These are phyloP conservation scores for Cactoblastis cactorum DNA, from an alignment of 2,888 invertebrate species.

Conservation along the genomic window DNA sequence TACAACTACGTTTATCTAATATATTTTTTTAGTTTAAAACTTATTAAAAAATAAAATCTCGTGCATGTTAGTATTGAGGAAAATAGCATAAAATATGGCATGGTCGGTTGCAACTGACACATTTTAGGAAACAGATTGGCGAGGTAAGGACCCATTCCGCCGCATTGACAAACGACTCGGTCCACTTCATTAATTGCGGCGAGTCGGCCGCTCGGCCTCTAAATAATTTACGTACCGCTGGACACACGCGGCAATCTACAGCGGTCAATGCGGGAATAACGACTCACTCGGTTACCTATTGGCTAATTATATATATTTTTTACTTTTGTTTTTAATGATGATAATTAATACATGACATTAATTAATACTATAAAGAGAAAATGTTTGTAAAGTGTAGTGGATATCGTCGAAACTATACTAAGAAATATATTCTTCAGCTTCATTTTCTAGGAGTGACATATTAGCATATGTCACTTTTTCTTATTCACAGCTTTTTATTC, in stretches of 20 bases:
- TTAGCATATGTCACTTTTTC: no score
- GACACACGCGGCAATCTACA: slow-evolving; percentile 50
- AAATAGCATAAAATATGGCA: slow-evolving; percentile 11
- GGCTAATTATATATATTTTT: no score
- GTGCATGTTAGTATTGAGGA: neutral
- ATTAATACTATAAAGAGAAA: no score
- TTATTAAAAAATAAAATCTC: no score
- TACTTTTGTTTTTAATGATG: neutral
- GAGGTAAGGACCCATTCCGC: slow-evolving; percentile 49
- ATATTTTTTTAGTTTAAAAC: no score
- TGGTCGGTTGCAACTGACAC: slow-evolving; percentile 44
- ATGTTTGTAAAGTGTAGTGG: no score
- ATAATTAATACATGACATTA: no score
- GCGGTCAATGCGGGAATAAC: slow-evolving; percentile 49
- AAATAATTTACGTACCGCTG: slow-evolving; percentile 71
- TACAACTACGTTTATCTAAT: no score
- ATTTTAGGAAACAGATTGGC: slow-evolving; percentile 53
- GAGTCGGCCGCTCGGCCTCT: slow-evolving; percentile 63
- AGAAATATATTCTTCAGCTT: no score
- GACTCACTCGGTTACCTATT: slow-evolving; percentile 45
- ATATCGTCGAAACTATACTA: no score
- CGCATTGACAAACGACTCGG: slow-evolving; percentile 71
- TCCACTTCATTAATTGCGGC: slow-evolving; percentile 74
- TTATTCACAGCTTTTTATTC: no score
- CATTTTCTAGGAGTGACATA: no score